Conservation (phyloP, 2,888 invertebrate species). For the Macrophya alboannulata region DNA sequence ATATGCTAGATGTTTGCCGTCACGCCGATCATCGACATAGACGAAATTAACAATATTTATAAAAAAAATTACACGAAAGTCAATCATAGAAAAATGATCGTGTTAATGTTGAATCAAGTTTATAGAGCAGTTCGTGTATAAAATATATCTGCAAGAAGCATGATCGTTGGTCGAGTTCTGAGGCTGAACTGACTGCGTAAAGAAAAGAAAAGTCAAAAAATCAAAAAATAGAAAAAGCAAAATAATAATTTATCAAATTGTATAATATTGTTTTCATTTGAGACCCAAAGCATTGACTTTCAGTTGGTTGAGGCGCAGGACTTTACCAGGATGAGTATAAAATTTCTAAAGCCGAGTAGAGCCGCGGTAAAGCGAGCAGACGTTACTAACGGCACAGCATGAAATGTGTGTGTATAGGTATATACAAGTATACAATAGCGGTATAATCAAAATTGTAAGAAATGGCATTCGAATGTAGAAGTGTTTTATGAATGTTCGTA, state of each 20-base stretch:
- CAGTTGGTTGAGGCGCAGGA: conserved; percentile 40
- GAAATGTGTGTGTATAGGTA: conserved; percentile 23
- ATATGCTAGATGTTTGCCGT: conserved; percentile 5
- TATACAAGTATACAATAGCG: conserved; percentile 19
- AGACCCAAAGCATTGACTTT: background rate
- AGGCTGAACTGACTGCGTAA: conserved; percentile 17
- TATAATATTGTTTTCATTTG: conserved; percentile 30
- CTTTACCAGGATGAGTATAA: conserved; percentile 36
- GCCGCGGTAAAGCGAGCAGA: conserved; percentile 35
- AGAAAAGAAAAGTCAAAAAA: background rate
- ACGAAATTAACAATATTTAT: background rate
- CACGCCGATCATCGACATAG: background rate
- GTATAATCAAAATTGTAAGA: conserved; percentile 45
- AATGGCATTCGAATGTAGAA: conserved; percentile 49
- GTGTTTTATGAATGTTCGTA: conserved; percentile 37
- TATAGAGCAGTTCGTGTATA: conserved; percentile 18
- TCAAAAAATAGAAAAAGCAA: too few species aligned
- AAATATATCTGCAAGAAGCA: conserved; percentile 26
- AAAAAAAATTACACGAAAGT: background rate
- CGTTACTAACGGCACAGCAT: conserved; percentile 42
- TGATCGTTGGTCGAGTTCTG: conserved; percentile 12
- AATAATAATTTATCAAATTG: background rate
- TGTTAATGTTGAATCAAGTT: conserved; percentile 1
- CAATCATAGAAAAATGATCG: background rate
- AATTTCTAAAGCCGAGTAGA: conserved; percentile 34